phyloP scores from a whole-genome alignment of 1,140 invertebrate species.

The Rhopalosiphum padi region DNA sequence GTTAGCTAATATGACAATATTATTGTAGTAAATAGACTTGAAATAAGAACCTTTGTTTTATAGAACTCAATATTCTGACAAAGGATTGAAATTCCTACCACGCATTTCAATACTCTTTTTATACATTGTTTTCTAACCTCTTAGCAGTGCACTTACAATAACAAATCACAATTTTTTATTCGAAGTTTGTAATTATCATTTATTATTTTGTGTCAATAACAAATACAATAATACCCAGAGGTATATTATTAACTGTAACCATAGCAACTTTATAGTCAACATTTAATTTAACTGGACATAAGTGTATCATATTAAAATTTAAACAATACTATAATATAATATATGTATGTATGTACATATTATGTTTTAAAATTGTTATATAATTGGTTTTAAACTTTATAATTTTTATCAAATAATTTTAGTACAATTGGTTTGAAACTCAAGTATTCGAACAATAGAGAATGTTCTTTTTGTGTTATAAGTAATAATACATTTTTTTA shows the following conservation, averaged over 20 bases:
- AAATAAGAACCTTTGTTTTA: background rate
- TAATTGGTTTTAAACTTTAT: background rate
- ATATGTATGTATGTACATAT: background rate
- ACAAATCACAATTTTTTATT: background rate
- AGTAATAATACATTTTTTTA: background rate
- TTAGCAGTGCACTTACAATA: background rate
- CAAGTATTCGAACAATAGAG: too few species aligned
- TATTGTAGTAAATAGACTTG: background rate
- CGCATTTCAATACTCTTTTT: background rate
- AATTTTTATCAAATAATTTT: background rate
- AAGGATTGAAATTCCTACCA: background rate
- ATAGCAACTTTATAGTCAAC: constrained; percentile 48
- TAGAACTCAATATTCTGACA: background rate
- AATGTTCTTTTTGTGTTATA: too few species aligned
- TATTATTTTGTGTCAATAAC: background rate
- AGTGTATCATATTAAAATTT: background rate
- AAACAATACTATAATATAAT: background rate
- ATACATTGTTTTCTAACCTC: background rate
- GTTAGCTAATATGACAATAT: background rate
- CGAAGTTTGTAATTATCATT: background rate
- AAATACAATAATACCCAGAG: background rate
- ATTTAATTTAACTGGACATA: constrained; percentile 19
- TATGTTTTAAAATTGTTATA: background rate
- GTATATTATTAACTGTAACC: constrained; percentile 15
- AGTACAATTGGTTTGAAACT: background rate